Evolutionary conservation across 1,140 invertebrate species (phyloP), one percentile per base, ranked within the genome.

Genomic region (Trichonephila inaurata): DNA sequence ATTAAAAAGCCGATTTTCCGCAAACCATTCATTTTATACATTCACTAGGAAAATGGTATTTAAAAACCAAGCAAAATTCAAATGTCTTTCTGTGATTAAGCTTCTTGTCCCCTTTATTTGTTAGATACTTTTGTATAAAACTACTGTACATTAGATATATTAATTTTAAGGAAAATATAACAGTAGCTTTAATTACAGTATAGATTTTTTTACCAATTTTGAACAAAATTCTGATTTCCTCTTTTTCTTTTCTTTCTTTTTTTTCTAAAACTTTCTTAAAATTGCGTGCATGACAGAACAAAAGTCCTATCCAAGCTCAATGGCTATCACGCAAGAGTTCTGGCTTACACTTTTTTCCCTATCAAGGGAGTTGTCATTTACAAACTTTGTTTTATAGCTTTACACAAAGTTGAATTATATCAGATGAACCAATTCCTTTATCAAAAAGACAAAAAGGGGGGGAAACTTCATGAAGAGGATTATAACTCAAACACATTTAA

Each of bases 321-420:
- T 5, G 6, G 14, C 33, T 40, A 19, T 77, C 72, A 40, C 28
- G 33, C 28, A 19, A 18, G 33, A 40, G 24, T 18, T 24, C 33
- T 33, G 28, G 72, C 40, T 77, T 40, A 33, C 18, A 40, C 24
- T 77, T 64, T 64, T 64, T 28, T 77, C 3, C 28, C 28, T 40
- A 77, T 77, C 72, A 77, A 77, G 18, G 28, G 28, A 77, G 28
- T 77, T 77, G 24, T 19, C 24, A 18, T 77, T 77, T 18, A 18
- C 28, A 77, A 77, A 24, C 33, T 77, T 77, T 77, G 72, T 77
- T 77, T 77, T 33, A 77, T 77, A 40, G 40, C 72, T 77, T 77
- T 33, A 16, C 72, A 77, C 33, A 28, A 8, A 18, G 33, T 33
- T 77, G 33, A 18, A 77, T 77, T 77, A 77, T 77, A 33, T 40